Base-by-base conservation (phyloP, 2,797 vertebrate genomes). In the Halcyon smyrnensis region DNA sequence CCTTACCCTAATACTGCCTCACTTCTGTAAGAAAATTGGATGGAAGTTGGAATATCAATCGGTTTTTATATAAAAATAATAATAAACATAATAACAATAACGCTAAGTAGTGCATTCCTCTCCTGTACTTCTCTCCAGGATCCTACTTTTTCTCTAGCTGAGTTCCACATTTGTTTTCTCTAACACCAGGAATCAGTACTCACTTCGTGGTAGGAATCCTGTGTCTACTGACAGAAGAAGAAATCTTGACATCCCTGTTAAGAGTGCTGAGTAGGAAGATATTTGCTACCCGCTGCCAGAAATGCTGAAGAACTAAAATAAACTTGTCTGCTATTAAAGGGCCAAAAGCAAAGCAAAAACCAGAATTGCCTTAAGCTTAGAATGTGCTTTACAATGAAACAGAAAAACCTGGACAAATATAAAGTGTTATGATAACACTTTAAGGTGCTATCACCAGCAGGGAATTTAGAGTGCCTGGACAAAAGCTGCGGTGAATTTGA, bases 81-180 rank as follows among this genome's bases (percentile, higher is more conserved):
- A 53, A 51, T 12, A 46, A 50, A 53, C 28, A 28, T 28, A 53
- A 28, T 57, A 50, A 57, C 13, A 71, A 24, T 30, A 64, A 79
- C 53, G 11, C 10, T 48, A 13, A 12, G 21, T 14, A 37, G 8
- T 63, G 46, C 0, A 0, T 63, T 75, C 23, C 21, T 64, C 21
- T 87, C 43, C 36, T 1, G 2, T 30, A 53, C 17, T 59, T 81
- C 16, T 46, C 37, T 70, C 53, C 48, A 36, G 20, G 56, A 87
- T n/a, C 65, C 36, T 63, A 43, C 25, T 67, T 63, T 37, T 30
- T 70, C 8, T 84, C 46, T 14, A 67, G 37, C 43, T 85, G 14
- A 74, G 46, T 83, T 43, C 23, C 37, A 63, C 12, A n/a, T 62
- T 78, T 74, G 36, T 53, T 43, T 78, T 73, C 53, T 62, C 0